phyloP scores from a whole-genome alignment of 2,797 vertebrate species.

The Falco concolor region DNA sequence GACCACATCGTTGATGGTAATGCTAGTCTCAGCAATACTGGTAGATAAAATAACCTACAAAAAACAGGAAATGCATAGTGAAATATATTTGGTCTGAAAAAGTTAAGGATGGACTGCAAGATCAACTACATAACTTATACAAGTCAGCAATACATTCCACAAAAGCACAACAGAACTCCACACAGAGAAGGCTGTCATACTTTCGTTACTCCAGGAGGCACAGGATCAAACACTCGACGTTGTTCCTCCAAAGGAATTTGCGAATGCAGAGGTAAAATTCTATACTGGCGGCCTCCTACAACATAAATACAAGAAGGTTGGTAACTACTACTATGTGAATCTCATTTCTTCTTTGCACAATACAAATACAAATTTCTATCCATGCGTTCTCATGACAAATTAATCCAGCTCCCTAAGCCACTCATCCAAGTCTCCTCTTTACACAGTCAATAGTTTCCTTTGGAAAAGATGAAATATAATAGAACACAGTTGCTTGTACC shows the following conservation, averaged over 20 bases:
- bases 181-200: constrained; percentile 56
- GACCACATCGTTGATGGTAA: constrained; percentile 96
- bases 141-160: background rate
- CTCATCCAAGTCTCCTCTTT: background rate
- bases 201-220: constrained; percentile 84
- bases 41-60: constrained; percentile 92
- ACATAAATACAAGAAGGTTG: background rate
- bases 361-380: background rate
- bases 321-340: background rate
- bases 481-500: constrained; percentile 73
- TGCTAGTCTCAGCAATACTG: constrained; percentile 95
- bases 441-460: background rate
- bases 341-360: background rate
- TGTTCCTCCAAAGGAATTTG: constrained; percentile 96
- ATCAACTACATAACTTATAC: background rate
- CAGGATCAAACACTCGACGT: constrained; percentile 87
- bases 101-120: background rate
- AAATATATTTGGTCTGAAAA: background rate
- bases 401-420: background rate
- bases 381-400: background rate
- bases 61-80: background rate
- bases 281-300: constrained; percentile 82
- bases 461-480: background rate
- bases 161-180: background rate
- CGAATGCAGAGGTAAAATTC: constrained; percentile 90